Conservation (phyloP, 2,888 invertebrate species). For the Hypercompe scribonia region DNA sequence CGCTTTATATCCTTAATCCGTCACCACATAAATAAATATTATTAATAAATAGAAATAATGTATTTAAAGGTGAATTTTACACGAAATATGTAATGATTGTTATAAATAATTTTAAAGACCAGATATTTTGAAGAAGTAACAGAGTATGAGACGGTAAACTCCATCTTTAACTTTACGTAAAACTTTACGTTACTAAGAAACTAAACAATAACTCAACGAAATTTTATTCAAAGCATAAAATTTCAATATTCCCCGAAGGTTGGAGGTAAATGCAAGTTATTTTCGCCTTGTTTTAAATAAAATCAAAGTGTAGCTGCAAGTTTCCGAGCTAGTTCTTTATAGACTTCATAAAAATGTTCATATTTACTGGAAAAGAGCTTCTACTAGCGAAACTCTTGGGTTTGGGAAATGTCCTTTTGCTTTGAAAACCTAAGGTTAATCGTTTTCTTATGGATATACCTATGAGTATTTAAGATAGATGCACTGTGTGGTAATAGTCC, state of each 20-base stretch:
- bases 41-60: too few relatives aligned
- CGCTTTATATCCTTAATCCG: too few relatives aligned
- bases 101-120: too few relatives aligned
- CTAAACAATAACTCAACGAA: slow-evolving; percentile 18
- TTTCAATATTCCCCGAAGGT: slow-evolving; percentile 57
- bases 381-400: slow-evolving; percentile 25
- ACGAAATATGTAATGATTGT: too few relatives aligned
- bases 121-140: not conserved
- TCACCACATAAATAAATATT: too few relatives aligned
- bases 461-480: too few relatives aligned
- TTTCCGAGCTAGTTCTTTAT: slow-evolving; percentile 57
- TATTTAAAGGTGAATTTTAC: too few relatives aligned
- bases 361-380: slow-evolving; percentile 46
- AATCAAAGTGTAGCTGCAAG: slow-evolving; percentile 62
- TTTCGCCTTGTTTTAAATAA: slow-evolving; percentile 61
- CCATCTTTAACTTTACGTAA: not conserved
- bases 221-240: slow-evolving; percentile 20
- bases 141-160: not conserved
- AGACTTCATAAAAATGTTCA: slow-evolving; percentile 60
- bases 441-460: too few relatives aligned
- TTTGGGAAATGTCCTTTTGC: not conserved
- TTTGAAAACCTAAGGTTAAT: not conserved
- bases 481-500: too few relatives aligned
- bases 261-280: slow-evolving; percentile 57
- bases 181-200: not conserved